Evolutionary conservation across 2,797 vertebrate species (phyloP), one percentile per base, ranked within the genome.

Genomic region (Scomberomorus guttatus): DNA sequence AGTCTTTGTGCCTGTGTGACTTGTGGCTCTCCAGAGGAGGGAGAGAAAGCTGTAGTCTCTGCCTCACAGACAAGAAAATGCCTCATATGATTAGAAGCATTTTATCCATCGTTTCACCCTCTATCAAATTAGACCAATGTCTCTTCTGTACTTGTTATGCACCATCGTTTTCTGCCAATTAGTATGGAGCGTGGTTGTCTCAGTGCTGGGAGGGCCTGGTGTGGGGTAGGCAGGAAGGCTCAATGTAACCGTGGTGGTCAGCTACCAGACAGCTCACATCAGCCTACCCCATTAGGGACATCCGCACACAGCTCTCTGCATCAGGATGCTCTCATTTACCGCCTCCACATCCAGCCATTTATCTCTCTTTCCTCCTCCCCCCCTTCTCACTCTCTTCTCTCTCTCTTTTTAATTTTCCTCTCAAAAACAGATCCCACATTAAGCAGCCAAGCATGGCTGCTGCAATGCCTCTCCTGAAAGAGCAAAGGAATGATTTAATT

Each of bases 401-500:
- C 88, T 82, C 89, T 85, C 88, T 92, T 89, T 94, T 94, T 94
- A 93, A 94, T 92, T 95, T 94, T 91, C 90, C 89, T 87, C 84
- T 90, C 87, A 85, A 92, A 94, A 94, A 93, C 91, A 92, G 91
- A 93, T 91, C 88, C 89, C 81, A 87, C 80, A 92, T 93, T 93
- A 93, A 91, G 92, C 93, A 89, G 77, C 89, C 86, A 85, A 89
- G 90, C 90, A 88, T 91, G 81, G 87, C 89, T 78, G 83, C 91
- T 91, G 92, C 86, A 85, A 87, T 81, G 79, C 80, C 77, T 89
- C 87, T 93, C 80, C 85, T 93, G 86, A 90, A 94, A 90, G 92
- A 92, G 90, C 91, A 88, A 87, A 92, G 90, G 90, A 93, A 94
- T 93, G 86, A 95, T 95, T 95, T 94, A 93, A 95, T 93, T 93